Conservation (phyloP, 2,888 invertebrate genomes). For the Melinaea menophilus region DNA sequence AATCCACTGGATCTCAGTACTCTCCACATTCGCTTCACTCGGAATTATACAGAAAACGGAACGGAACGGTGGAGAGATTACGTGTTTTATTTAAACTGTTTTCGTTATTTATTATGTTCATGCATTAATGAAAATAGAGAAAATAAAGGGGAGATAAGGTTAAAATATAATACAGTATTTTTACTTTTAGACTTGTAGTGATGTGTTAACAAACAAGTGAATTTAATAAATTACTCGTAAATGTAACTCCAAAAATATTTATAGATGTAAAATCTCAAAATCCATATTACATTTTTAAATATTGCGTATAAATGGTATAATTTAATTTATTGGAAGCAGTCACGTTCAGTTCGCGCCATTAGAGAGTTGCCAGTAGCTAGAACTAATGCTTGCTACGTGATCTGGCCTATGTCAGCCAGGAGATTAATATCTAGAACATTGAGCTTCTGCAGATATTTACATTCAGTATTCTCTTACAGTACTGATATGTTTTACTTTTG, state of each 20-base stretch:
- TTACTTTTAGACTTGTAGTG: no score
- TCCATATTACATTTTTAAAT: neutral
- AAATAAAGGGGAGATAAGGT: no score
- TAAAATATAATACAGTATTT: no score
- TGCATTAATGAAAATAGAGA: no score
- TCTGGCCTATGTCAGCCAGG: slow-evolving; percentile 33
- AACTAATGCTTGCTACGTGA: slow-evolving; percentile 56
- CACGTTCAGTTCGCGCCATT: slow-evolving; percentile 53
- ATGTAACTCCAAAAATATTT: no score
- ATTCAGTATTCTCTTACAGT: neutral
- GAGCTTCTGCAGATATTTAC: slow-evolving; percentile 13
- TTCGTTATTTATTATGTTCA: no score
- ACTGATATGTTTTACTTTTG: neutral
- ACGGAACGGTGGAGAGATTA: slow-evolving; percentile 1
- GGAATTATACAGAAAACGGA: neutral
- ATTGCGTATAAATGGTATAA: slow-evolving; percentile 20
- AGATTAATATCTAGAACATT: slow-evolving; percentile 27
- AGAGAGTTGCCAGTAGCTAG: slow-evolving; percentile 45
- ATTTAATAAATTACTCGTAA: no score
- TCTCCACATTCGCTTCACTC: slow-evolving; percentile 7
- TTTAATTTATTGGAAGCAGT: slow-evolving; percentile 35
- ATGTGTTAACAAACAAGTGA: no score
- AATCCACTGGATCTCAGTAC: neutral
- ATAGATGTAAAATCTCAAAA: no score
- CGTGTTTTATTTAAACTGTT: neutral